Evolutionary conservation across 2,888 invertebrate species (phyloP), one percentile per base, ranked within the genome.

Genomic region (Sphaerophoria rueppellii): DNA sequence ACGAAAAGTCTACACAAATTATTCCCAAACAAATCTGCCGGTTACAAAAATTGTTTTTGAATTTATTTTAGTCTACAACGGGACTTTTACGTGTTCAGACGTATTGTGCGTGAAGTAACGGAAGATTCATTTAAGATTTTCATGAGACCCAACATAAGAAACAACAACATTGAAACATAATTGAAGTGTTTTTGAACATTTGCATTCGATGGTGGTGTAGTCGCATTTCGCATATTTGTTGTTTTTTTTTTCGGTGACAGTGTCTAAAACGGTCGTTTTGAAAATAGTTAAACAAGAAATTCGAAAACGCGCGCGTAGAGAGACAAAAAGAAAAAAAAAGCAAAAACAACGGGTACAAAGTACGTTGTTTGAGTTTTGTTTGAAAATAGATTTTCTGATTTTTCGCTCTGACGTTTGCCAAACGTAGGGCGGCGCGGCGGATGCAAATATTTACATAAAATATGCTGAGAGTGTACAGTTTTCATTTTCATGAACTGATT

Each of bases 11-110:
- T 11, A 9, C 43, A 32, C 60, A 50, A 70, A 52, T 58, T 73
- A 46, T 70, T 52, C 70, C 79, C 55, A 83, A 83, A 79, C 71
- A 78, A 71, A 61, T 69, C 48, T 76, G 76, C 76, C 81, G 81
- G 81, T 54, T 55, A 24, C 34, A 60, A 69, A 82, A 32, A 24
- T 24, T 43, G 40, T 46, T 82, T 76, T 60, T 57, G 35, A 75
- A 71, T 71, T 83, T 24, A 24, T 24, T 24, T 24, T 58, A 83
- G 83, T 83, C 74, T 75, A 83, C 55, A 80, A 72, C 79, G 72
- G 75, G 75, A 83, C 83, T 61, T 80, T 79, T 61, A 71, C 43
- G 72, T 46, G 75, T 69, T 76, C 71, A 71, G 65, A 75, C 70
- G 35, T 73, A n/a, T 65, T 58, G 34, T 14, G 57, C 60, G 11